phyloP scores from a whole-genome alignment of 1,140 invertebrate genomes.

The Calliopsis andreniformis region DNA sequence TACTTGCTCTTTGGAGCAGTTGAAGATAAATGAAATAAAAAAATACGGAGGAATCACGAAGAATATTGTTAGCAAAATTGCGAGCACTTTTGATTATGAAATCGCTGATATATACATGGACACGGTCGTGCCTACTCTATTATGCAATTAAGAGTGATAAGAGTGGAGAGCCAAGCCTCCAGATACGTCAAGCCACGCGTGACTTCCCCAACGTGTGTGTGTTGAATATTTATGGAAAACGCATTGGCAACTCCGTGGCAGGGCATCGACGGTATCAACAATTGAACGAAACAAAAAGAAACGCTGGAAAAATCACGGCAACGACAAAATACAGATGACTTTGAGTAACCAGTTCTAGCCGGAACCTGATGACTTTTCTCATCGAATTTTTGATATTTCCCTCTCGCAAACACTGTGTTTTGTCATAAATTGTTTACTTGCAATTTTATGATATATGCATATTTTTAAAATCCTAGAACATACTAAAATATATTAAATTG shows the following conservation, averaged over 20 bases:
- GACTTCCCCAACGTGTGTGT: not conserved
- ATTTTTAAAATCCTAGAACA: too few relatives aligned
- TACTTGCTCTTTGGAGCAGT: too few relatives aligned
- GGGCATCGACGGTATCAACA: conserved; percentile 9
- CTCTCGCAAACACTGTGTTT: too few relatives aligned
- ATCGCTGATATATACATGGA: conserved; percentile 39
- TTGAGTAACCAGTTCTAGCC: not conserved
- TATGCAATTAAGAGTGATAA: conserved; percentile 63
- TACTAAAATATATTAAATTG: too few relatives aligned
- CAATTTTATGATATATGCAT: too few relatives aligned
- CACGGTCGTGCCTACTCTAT: conserved; percentile 38
- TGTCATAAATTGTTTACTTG: too few relatives aligned
- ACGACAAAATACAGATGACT: not conserved
- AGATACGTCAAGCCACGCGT: conserved; percentile 49
- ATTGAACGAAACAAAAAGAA: not conserved
- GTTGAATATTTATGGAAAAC: conserved; percentile 6
- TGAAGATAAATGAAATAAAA: not conserved
- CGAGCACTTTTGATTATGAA: conserved; percentile 38
- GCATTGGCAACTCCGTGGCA: not conserved
- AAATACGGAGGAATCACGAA: too few relatives aligned
- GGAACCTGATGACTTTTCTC: not conserved
- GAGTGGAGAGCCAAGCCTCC: conserved; percentile 52
- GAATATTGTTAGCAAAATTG: not conserved
- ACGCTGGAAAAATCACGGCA: not conserved
- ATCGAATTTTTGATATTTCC: not conserved